Evolutionary conservation across 2,888 invertebrate genomes (phyloP).

Genomic region (Esperia sulphurella): DNA sequence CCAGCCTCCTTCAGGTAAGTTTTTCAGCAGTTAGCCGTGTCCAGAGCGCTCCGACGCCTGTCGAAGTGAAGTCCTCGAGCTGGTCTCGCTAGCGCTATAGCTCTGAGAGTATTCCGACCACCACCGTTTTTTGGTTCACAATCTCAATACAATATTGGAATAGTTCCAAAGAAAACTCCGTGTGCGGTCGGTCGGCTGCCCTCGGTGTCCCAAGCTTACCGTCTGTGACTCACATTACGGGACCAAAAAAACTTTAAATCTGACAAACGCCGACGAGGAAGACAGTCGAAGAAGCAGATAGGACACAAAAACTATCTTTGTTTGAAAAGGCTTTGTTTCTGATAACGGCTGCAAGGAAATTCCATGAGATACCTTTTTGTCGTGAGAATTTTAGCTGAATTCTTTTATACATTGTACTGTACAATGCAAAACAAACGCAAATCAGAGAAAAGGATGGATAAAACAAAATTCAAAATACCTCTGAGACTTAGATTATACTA

Average conservation of each 20-base stretch:
- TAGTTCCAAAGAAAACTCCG: conserved; percentile 47
- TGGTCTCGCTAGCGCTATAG: no score
- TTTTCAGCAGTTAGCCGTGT: no score
- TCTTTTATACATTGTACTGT: no score
- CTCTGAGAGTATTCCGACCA: no score
- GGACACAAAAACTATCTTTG: conserved; percentile 6
- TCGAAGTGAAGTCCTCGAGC: no score
- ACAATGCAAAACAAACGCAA: no score
- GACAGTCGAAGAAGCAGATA: neutral
- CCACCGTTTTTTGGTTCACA: conserved; percentile 4
- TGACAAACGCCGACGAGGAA: conserved; percentile 4
- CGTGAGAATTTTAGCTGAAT: neutral
- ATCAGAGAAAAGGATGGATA: no score
- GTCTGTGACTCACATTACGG: conserved; percentile 26
- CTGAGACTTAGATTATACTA: no score
- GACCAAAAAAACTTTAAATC: conserved; percentile 19
- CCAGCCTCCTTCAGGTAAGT: no score
- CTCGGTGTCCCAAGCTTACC: conserved; percentile 3
- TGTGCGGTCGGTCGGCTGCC: conserved; percentile 52
- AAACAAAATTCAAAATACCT: no score
- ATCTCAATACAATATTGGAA: conserved; percentile 37
- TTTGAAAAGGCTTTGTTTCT: conserved; percentile 5
- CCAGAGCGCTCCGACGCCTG: no score
- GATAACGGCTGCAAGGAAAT: conserved; percentile 2
- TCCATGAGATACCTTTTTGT: conserved; percentile 3